These are phyloP conservation scores for Sandelia bainsii DNA, from an alignment of 2,797 vertebrate genomes.

Conservation along the genomic window DNA sequence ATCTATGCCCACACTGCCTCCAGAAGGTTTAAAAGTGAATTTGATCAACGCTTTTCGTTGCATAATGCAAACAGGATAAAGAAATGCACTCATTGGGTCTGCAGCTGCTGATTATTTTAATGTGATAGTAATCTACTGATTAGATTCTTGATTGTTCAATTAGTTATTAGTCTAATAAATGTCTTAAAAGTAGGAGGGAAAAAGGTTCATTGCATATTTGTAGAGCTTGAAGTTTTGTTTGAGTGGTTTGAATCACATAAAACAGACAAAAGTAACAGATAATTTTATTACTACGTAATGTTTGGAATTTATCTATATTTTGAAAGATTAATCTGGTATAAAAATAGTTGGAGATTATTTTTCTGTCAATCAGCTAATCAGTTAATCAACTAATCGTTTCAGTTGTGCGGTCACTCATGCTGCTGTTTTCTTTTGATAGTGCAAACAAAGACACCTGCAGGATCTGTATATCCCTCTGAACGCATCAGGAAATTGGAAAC, in stretches of 20 bases:
- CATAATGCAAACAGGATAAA: neutral
- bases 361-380: neutral
- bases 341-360: neutral
- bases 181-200: too few relatives aligned
- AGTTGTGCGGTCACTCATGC: too few relatives aligned
- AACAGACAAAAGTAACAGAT: neutral
- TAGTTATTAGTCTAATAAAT: neutral
- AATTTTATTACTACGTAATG: neutral
- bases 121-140: neutral
- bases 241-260: neutral
- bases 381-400: neutral
- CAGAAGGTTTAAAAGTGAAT: conserved; percentile 5
- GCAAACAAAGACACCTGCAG: neutral
- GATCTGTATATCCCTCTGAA: neutral
- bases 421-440: neutral
- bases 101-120: neutral
- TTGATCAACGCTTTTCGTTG: neutral
- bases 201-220: too few relatives aligned
- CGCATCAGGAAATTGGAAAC: neutral
- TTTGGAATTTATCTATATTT: too few relatives aligned
- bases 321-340: too few relatives aligned
- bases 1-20: conserved; percentile 13
- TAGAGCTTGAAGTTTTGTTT: neutral
- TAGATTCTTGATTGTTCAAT: neutral
- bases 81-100: neutral